Base-by-base conservation (phyloP, 2,113 vertebrate species). In the Hypomesus transpacificus region DNA sequence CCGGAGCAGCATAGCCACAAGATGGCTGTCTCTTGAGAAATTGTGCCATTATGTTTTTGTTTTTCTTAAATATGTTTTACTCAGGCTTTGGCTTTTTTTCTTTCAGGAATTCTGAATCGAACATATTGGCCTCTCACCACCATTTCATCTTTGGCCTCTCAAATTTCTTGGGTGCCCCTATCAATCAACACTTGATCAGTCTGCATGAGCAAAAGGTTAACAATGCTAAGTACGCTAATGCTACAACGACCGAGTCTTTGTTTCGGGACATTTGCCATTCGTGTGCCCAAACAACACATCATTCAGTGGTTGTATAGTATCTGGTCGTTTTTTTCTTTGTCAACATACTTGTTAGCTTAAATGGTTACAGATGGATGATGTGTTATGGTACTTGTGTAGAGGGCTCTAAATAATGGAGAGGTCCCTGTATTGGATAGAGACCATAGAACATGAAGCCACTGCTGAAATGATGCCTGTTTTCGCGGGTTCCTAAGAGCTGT, bases 1-100 rank as follows among this genome's bases (percentile, higher is more conserved):
- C 86, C 34, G 72, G 83, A 85, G 80, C 82, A 66, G 75, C 69
- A 71, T 84, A 87, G 78, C 79, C 76, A 66, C 75, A 68, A 80
- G 73, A 81, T 11, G 67, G 76, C 83, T 83, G 82, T 83, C 7
- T 16, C n/a, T 34, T 28, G 31, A 63, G 31, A 84, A 80, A 86
- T 82, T 83, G 73, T 82, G 77, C 80, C 53, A 68, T n/a, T n/a
- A n/a, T n/a, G n/a, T 63, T 17, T n/a, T 63, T 8, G 2, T 69
- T 1, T 1, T 63, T 28, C 18, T 63, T 8, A 7, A 34, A 63
- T 63, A 18, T 31, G 61, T 63, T 63, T 31, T 34, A 34, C 61
- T 65, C 39, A 50, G 20, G 20, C 34, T 2, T 39, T 65, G n/a
- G 63, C 3, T 64, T 17, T 17, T 16, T 16, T 26, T 8, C 1